phyloP scores from a whole-genome alignment of 2,888 invertebrate species.

The Monopis laevigella region DNA sequence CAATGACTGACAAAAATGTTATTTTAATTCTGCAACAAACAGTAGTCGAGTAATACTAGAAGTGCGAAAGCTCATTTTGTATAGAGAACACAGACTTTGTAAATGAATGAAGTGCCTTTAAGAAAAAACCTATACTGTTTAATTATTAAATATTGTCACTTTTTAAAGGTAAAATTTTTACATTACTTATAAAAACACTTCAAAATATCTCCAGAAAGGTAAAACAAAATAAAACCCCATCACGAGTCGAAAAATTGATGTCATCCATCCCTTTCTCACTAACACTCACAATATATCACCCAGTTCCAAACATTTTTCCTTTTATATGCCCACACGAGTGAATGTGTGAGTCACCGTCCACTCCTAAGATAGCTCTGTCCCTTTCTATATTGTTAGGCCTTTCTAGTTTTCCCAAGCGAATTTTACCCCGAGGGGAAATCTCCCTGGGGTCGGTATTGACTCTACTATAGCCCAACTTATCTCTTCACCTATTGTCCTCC shows the following conservation, averaged over 20 bases:
- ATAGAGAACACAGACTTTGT: too few species aligned
- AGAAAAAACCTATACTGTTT: too few species aligned
- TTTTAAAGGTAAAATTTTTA: too few species aligned
- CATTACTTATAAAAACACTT: constrained; percentile 25
- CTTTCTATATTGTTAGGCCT: constrained; percentile 65
- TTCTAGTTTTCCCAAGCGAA: constrained; percentile 64
- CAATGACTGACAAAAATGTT: too few species aligned
- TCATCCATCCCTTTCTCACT: constrained; percentile 64
- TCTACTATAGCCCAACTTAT: constrained; percentile 64
- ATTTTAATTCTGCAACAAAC: too few species aligned
- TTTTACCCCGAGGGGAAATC: constrained; percentile 62
- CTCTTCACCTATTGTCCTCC: constrained; percentile 65
- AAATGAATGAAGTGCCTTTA: too few species aligned
- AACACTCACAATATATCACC: constrained; percentile 66
- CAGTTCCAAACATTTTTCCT: constrained; percentile 64
- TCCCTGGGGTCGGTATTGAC: constrained; percentile 67
- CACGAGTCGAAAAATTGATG: constrained; percentile 66
- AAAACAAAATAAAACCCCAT: constrained; percentile 66
- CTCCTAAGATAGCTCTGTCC: constrained; percentile 40
- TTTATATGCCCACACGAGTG: constrained; percentile 64
- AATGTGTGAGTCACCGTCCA: constrained; percentile 38
- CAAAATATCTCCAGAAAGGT: constrained; percentile 42
- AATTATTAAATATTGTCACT: too few species aligned
- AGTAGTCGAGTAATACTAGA: too few species aligned
- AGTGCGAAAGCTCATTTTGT: too few species aligned